Percentiles rank a stretch among this genome's conserved stretches.
Conservation (phyloP, 2,888 invertebrate genomes). For the Drosophila leonis region DNA sequence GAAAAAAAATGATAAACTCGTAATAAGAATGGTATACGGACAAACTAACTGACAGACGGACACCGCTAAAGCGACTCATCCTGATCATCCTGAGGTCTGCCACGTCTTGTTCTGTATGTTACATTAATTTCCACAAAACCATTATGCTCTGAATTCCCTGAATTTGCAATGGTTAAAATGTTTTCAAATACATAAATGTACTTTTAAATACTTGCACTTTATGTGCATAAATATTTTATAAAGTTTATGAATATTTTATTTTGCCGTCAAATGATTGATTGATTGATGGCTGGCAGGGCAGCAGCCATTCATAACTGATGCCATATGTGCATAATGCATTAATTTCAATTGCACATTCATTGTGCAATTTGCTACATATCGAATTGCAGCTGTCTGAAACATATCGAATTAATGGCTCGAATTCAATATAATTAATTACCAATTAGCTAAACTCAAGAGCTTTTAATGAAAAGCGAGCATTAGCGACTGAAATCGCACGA, state of each 20-base stretch:
- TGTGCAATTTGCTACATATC: slow-evolving; percentile 54
- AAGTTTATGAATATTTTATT: slow-evolving; percentile 60
- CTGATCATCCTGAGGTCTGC: background rate
- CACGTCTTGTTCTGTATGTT: background rate
- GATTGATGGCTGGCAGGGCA: slow-evolving; percentile 45
- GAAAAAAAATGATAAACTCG: too few species aligned
- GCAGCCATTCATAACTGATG: slow-evolving; percentile 57
- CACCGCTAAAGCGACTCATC: background rate
- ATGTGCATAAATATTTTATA: slow-evolving; percentile 43
- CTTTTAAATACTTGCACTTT: slow-evolving; percentile 42
- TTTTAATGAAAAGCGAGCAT: slow-evolving; percentile 34
- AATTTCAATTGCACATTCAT: slow-evolving; percentile 48
- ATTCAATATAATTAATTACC: slow-evolving; percentile 52
- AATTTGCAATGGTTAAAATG: background rate
- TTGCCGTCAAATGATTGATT: slow-evolving; percentile 31
- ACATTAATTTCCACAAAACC: too few species aligned
- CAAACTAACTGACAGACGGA: background rate
- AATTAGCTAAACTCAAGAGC: slow-evolving; percentile 44
- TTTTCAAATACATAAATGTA: slow-evolving; percentile 17
- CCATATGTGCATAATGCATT: slow-evolving; percentile 63
- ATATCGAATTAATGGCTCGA: slow-evolving; percentile 20
- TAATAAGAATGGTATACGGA: background rate
- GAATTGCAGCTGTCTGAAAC: slow-evolving; percentile 24
- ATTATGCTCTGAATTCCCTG: background rate
- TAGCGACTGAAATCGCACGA: background rate